Base-by-base conservation (phyloP, 2,113 vertebrate species). In the Lota lota region DNA sequence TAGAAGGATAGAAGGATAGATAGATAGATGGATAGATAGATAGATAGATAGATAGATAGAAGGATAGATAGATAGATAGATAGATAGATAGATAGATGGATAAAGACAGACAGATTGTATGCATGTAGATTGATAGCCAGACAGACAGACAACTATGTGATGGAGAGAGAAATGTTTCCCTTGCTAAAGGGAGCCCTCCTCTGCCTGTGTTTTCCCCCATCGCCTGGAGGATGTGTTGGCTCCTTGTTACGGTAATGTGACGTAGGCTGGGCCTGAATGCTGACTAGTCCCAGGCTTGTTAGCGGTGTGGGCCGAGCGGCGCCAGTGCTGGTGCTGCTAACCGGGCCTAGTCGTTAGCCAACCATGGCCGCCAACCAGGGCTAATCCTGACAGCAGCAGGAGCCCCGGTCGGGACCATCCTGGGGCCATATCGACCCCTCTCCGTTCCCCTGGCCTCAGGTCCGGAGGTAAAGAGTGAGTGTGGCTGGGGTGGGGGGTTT, bases 201-300 rank as follows among this genome's bases (percentile, higher is more conserved):
- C 75, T 20, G 78, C 67, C 79, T 75, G 11, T 40, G 36, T 40
- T 40, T 33, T 33, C 28, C 36, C 36, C 78, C 75, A 79, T 61
- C 75, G 69, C 56, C 68, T 73, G 68, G 65, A 70, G 33, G 69
- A 72, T 68, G 68, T 73, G 70, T 77, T 83, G 62, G 40, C 66
- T 76, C 68, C 72, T 77, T 64, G 72, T 81, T 82, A 61, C 73
- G 73, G 58, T 79, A 80, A 84, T 79, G 85, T 53, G 51, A 83
- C 82, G 83, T 81, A 74, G 76, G 76, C 81, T 79, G 64, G 75
- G 77, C 79, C 72, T 22, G 73, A 83, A 74, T 83, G 83, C 87
- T 86, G 85, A 88, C 83, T 86, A 66, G 24, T 24, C 24, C 24
- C 24, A 2, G 4, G 24, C 50, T 51, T 7, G 50, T 51, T 2